Base-by-base conservation (phyloP, 2,888 invertebrate genomes). In the Tetragonula carbonaria region DNA sequence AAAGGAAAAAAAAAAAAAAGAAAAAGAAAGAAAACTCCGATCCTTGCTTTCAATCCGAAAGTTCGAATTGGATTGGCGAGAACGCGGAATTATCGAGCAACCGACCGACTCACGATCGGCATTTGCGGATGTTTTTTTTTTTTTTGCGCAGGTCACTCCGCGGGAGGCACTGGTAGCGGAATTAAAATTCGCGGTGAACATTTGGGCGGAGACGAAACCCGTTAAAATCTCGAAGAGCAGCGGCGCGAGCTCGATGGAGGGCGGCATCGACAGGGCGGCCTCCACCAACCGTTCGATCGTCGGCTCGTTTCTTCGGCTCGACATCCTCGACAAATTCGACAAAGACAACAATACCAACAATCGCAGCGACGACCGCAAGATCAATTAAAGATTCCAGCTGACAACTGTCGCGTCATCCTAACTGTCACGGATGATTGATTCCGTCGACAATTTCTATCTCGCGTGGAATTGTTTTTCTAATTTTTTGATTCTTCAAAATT, bases 141-240 rank as follows among this genome's bases (percentile, higher is more conserved):
- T 45, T 8, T 45, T 1, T 11, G 8, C 45, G 86, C 94, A 97
- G 97, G 96, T 97, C 92, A 96, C 97, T 0, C 96, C 96, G 18
- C 95, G 95, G 70, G 97, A 97, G 91, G 97, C 97, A 0, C 95
- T 97, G 65, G 95, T 96, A 92, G 95, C 96, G 0, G 98, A 98
- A 93, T 92, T 97, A 0, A 95, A 95, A 81, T 98, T 98, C 93
- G 97, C 97, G 0, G 91, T 97, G 33, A 96, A 97, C 93, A 96
- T 97, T 91, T 96, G 96, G 96, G 96, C 96, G 87, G 96, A 96
- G 33, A 96, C 97, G 72, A 98, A 98, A 90, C 97, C 97, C 2
- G 97, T 97, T 8, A 94, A 93, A 90, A 92, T 93, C 4, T 80
- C 92, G 21, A 91, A 91, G 78, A 91, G 87, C 71, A 91, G 89